Percentiles rank a stretch among this genome's conserved stretches.
Evolutionary conservation across 2,113 vertebrate genomes (phyloP).

Genomic region (Ia io): DNA sequence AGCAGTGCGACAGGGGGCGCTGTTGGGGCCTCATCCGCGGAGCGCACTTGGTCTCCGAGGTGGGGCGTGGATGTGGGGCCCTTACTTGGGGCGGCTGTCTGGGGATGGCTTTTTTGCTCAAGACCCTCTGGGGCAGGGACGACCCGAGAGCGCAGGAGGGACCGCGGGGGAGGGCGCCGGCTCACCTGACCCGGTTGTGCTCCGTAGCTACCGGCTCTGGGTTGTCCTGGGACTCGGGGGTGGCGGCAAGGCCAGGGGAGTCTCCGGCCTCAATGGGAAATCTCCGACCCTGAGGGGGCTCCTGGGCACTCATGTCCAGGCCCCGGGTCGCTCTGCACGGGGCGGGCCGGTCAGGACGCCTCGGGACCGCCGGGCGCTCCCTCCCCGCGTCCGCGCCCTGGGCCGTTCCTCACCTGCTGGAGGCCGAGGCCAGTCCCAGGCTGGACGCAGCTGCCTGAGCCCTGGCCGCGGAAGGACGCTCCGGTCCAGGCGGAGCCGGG

Average conservation of each 20-base stretch:
- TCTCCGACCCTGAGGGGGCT: conserved; percentile 67
- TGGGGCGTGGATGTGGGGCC: background rate
- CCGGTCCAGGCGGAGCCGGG: conserved; percentile 67
- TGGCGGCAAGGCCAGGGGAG: conserved; percentile 72
- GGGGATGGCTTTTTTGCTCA: background rate
- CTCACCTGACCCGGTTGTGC: conserved; percentile 73
- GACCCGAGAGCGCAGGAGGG: background rate
- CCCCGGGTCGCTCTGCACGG: conserved; percentile 41
- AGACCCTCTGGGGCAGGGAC: background rate
- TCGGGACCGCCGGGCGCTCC: background rate
- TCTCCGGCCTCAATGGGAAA: conserved; percentile 84
- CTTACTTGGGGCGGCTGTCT: background rate
- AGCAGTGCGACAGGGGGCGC: background rate
- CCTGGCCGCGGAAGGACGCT: conserved; percentile 62
- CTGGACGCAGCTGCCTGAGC: conserved; percentile 70
- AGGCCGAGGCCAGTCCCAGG: conserved; percentile 66
- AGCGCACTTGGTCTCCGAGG: background rate
- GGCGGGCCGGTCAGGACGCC: conserved; percentile 37
- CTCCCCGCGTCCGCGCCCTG: background rate
- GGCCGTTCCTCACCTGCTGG: conserved; percentile 53
- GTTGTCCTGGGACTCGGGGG: conserved; percentile 68
- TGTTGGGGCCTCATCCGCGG: background rate
- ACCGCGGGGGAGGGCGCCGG: background rate
- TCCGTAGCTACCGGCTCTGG: conserved; percentile 66
- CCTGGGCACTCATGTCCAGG: conserved; percentile 80